Evolutionary conservation across 2,797 vertebrate genomes (phyloP).

Genomic region (Leuciscus waleckii): DNA sequence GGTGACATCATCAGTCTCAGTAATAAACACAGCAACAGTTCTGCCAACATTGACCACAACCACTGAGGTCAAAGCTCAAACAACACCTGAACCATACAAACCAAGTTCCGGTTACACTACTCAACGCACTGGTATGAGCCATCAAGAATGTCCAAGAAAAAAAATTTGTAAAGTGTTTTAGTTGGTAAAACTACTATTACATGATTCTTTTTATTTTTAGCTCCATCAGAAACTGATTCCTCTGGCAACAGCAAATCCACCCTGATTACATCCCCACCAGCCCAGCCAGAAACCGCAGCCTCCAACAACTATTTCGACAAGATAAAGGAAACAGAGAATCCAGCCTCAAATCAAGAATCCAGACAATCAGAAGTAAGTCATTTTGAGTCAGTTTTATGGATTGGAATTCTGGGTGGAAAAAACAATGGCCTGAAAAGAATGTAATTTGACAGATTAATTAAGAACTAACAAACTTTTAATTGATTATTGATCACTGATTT

Average conservation of each 20-base stretch:
- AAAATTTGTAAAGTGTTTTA: background rate
- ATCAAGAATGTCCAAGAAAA: background rate
- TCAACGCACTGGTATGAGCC: background rate
- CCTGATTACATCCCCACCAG: background rate
- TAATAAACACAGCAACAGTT: rapidly evolving
- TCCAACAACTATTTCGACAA: rapidly evolving
- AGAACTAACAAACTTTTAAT: background rate
- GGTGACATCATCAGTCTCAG: rapidly evolving
- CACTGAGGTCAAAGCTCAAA: rapidly evolving
- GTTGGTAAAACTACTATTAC: background rate
- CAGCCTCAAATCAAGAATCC: background rate
- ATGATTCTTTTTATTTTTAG: background rate
- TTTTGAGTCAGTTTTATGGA: background rate
- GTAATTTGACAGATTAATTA: background rate
- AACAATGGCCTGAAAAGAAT: background rate
- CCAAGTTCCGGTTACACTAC: rapidly evolving
- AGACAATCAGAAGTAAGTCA: rapidly evolving
- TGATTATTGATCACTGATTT: background rate
- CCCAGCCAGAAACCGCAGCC: rapidly evolving
- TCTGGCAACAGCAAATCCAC: background rate
- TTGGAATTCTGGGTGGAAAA: background rate
- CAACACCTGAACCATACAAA: background rate
- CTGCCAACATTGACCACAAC: rapidly evolving
- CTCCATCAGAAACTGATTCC: rapidly evolving
- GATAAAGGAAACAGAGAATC: rapidly evolving